phyloP scores from a whole-genome alignment of 2,888 invertebrate species.

The Orchesellides sinensis region DNA sequence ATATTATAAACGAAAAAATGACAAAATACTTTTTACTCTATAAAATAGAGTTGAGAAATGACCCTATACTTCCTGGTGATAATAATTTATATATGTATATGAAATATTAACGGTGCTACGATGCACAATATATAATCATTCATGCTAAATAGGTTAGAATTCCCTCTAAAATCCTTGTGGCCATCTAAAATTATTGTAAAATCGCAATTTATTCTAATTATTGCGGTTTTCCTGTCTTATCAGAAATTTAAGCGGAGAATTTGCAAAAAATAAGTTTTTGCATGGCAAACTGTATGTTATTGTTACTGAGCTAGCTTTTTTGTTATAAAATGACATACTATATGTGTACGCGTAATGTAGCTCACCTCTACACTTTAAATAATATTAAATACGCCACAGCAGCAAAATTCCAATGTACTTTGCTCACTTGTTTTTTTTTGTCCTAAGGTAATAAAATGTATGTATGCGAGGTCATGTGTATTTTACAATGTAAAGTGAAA shows the following conservation, averaged over 20 bases:
- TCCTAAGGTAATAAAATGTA: neutral
- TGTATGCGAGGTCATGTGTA: neutral
- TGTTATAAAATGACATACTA: neutral
- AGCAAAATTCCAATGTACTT: constrained; percentile 10
- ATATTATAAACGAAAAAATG: neutral
- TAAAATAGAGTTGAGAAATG: constrained; percentile 13
- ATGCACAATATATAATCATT: no score
- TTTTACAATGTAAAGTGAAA: neutral
- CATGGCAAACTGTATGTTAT: neutral
- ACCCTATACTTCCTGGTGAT: constrained; percentile 45
- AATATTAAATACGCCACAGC: neutral
- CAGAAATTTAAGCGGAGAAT: no score
- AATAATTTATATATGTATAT: constrained; percentile 21
- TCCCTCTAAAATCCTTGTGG: neutral
- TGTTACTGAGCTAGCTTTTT: no score
- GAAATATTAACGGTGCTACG: neutral
- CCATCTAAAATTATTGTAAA: neutral
- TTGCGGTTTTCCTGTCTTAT: no score
- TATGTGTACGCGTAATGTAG: no score
- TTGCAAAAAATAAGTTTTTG: neutral
- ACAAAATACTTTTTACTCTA: neutral
- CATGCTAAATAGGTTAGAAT: neutral
- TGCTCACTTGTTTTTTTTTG: constrained; percentile 8
- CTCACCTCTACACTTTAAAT: no score
- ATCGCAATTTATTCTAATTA: no score